Conservation (phyloP, 2,888 invertebrate genomes). For the Mesorhabditis sp. region DNA sequence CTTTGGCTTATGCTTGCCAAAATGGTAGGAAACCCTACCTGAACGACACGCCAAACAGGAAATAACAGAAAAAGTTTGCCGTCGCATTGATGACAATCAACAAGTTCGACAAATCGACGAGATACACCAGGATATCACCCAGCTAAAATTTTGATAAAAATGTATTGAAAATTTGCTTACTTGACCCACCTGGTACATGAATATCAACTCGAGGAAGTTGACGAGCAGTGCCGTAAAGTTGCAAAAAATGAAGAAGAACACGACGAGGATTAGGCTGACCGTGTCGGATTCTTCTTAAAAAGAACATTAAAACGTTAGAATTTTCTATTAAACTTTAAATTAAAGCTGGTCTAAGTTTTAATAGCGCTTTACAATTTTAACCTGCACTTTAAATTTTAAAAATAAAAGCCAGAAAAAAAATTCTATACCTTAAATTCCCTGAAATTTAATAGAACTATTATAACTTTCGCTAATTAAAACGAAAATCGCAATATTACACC, state of each 20-base stretch:
- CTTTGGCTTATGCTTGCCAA: too few species aligned
- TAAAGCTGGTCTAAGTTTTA: too few species aligned
- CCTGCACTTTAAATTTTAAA: too few species aligned
- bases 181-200: conserved; percentile 43
- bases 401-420: too few species aligned
- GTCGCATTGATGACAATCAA: conserved; percentile 56
- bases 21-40: conserved; percentile 10
- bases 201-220: conserved; percentile 54
- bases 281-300: conserved; percentile 52
- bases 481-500: too few species aligned
- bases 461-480: too few species aligned
- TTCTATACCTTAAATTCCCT: too few species aligned
- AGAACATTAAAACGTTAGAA: too few species aligned
- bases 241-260: conserved; percentile 57
- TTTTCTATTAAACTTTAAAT: too few species aligned
- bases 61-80: conserved; percentile 55
- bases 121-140: conserved; percentile 42
- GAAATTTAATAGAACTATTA: too few species aligned
- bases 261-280: conserved; percentile 52
- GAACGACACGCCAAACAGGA: conserved; percentile 50
- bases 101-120: conserved; percentile 55
- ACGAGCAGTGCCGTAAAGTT: conserved; percentile 55
- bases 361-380: too few species aligned
- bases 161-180: too few species aligned
- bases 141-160: conserved; percentile 8